phyloP scores from a whole-genome alignment of 2,888 invertebrate genomes.

The Cerastis leucographa region DNA sequence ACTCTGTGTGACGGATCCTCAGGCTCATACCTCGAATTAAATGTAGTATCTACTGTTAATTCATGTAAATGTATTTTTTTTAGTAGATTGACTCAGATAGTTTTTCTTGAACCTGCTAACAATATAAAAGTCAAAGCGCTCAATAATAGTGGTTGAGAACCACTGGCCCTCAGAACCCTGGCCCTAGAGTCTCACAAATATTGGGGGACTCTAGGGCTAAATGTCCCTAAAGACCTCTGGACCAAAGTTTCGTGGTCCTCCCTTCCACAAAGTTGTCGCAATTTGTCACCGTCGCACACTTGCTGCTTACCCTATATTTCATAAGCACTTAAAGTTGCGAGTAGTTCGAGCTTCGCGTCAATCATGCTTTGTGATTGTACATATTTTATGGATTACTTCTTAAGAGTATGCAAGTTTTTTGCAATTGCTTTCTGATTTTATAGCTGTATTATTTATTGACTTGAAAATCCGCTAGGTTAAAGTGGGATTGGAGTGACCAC shows the following conservation, averaged over 20 bases:
- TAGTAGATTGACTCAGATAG: no score
- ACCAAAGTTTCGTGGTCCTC: conserved; percentile 49
- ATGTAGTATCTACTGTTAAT: no score
- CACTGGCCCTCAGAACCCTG: conserved; percentile 25
- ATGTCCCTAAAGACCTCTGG: conserved; percentile 33
- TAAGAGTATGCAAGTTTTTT: not conserved
- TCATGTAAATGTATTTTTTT: no score
- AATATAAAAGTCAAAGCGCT: no score
- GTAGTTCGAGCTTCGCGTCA: conserved; percentile 40
- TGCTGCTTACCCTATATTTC: conserved; percentile 49
- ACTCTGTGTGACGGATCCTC: no score
- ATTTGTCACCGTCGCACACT: conserved; percentile 60
- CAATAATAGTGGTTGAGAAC: not conserved
- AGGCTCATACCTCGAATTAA: no score
- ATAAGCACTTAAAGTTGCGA: conserved; percentile 47
- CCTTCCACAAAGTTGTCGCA: conserved; percentile 44
- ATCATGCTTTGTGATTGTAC: conserved; percentile 42
- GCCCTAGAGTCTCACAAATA: conserved; percentile 50
- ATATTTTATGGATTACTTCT: conserved; percentile 26
- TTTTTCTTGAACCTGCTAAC: no score
- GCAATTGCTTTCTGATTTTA: not conserved
- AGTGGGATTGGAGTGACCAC: not conserved
- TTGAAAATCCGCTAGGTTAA: not conserved
- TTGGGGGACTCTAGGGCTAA: no score
- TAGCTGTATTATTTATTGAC: not conserved